A percentile compares a stretch with the other conserved stretches of the same genome.
These are phyloP conservation scores for Monopterus albus DNA, from an alignment of 2,113 vertebrate species.

Conservation along the genomic window DNA sequence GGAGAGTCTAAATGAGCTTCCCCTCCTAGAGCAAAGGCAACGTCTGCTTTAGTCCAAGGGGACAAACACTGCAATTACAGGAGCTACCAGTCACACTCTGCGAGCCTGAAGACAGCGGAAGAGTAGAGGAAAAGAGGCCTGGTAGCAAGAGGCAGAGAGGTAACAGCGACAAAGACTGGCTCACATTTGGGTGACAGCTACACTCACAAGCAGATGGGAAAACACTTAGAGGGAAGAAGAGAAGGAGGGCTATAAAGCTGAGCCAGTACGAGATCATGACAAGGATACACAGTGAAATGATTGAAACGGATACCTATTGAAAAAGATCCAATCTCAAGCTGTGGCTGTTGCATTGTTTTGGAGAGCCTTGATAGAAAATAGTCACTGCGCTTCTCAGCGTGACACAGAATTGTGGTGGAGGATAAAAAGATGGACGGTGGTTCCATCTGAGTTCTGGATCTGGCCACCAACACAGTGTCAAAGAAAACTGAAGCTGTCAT, in stretches of 20 bases:
- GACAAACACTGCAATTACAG: slow-evolving; percentile 63
- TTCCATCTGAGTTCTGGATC: neutral
- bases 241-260: slow-evolving; percentile 18
- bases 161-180: slow-evolving; percentile 43
- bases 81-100: slow-evolving; percentile 49
- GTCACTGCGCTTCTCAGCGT: neutral
- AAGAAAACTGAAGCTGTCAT: slow-evolving; percentile 4
- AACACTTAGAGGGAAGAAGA: slow-evolving; percentile 48
- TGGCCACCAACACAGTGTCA: neutral
- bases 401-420: neutral
- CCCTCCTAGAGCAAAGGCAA: slow-evolving; percentile 58
- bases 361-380: slow-evolving; percentile 18
- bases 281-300: slow-evolving; percentile 40
- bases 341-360: slow-evolving; percentile 21
- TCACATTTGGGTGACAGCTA: slow-evolving; percentile 31
- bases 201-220: slow-evolving; percentile 63
- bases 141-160: slow-evolving; percentile 45
- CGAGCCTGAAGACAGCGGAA: slow-evolving; percentile 47
- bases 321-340: slow-evolving; percentile 22
- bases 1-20: slow-evolving; percentile 69
- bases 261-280: slow-evolving; percentile 39
- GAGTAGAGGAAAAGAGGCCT: slow-evolving; percentile 37
- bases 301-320: slow-evolving; percentile 30
- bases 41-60: slow-evolving; percentile 62
- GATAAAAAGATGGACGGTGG: neutral